Evolutionary conservation across 1,140 invertebrate genomes (phyloP).

Genomic region (Ctenoplectra terminalis): DNA sequence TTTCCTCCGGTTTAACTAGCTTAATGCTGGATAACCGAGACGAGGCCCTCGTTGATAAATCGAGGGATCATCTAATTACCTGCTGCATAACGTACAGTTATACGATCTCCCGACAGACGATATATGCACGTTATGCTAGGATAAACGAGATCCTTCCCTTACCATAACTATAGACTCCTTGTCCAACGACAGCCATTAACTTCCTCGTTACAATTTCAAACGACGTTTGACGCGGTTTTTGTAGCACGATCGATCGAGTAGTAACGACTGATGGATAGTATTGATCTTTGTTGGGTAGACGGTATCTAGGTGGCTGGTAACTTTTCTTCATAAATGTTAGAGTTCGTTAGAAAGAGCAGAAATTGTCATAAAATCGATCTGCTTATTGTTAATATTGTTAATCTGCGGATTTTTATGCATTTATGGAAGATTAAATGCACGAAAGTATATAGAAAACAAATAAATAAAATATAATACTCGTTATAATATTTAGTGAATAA

Average conservation of each 20-base stretch:
- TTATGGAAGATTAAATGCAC: too few relatives aligned
- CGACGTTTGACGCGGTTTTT: neutral
- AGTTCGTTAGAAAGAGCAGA: too few relatives aligned
- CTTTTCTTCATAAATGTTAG: too few relatives aligned
- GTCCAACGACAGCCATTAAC: slow-evolving; percentile 23
- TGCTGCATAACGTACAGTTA: slow-evolving; percentile 44
- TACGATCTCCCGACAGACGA: slow-evolving; percentile 44
- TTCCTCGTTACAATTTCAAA: slow-evolving; percentile 24
- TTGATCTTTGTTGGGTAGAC: neutral
- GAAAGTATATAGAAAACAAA: too few relatives aligned
- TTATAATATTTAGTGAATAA: too few relatives aligned
- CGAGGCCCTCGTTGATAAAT: slow-evolving; percentile 43
- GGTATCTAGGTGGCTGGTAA: too few relatives aligned
- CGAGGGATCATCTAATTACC: slow-evolving; percentile 54
- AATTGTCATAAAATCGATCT: too few relatives aligned
- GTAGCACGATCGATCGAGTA: neutral
- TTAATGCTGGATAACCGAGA: slow-evolving; percentile 32
- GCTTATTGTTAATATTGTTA: too few relatives aligned
- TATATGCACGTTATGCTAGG: slow-evolving; percentile 39
- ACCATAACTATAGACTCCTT: neutral
- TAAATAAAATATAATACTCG: too few relatives aligned
- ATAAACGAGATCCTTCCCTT: slow-evolving; percentile 46
- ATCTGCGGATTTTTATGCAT: too few relatives aligned
- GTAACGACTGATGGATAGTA: neutral
- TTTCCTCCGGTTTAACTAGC: slow-evolving; percentile 37